These are phyloP conservation scores for Glomeris maerens DNA, from an alignment of 1,140 invertebrate genomes.

Conservation along the genomic window DNA sequence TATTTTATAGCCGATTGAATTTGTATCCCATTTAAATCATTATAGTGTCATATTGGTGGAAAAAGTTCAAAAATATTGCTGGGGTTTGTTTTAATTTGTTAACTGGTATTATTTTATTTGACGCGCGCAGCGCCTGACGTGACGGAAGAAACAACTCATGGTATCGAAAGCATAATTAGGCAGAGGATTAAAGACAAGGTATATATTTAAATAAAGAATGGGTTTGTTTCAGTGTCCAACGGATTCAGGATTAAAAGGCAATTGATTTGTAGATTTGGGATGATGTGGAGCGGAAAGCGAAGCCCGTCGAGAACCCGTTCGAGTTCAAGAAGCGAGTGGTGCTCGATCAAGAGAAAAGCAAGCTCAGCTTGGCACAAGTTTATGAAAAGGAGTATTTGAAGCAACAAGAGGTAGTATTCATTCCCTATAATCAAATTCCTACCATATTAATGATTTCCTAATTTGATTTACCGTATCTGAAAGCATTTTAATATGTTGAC, in stretches of 20 bases:
- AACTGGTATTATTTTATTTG: constrained; percentile 6
- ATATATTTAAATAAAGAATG: background rate
- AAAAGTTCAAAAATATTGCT: too few relatives aligned
- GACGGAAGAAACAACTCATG: constrained; percentile 72
- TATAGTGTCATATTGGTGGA: constrained; percentile 6
- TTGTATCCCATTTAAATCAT: background rate
- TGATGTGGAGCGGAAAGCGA: constrained; percentile 81
- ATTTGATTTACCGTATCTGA: background rate
- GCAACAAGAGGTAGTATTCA: constrained; percentile 51
- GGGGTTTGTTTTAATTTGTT: constrained; percentile 11
- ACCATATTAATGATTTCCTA: background rate
- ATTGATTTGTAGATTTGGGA: constrained; percentile 48
- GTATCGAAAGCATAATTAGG: constrained; percentile 77
- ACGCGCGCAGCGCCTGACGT: constrained; percentile 59
- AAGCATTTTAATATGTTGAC: background rate
- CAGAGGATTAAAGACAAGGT: constrained; percentile 81
- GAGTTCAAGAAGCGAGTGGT: constrained; percentile 82
- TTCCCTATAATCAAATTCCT: constrained; percentile 11
- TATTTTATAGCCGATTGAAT: background rate
- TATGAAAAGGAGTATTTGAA: constrained; percentile 89
- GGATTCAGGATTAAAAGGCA: background rate
- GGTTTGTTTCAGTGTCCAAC: background rate
- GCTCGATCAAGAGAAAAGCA: constrained; percentile 89
- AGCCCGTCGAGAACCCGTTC: constrained; percentile 62
- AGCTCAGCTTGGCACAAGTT: constrained; percentile 81